Base-by-base conservation (phyloP, 1,140 invertebrate species). In the Augochlora pura region DNA sequence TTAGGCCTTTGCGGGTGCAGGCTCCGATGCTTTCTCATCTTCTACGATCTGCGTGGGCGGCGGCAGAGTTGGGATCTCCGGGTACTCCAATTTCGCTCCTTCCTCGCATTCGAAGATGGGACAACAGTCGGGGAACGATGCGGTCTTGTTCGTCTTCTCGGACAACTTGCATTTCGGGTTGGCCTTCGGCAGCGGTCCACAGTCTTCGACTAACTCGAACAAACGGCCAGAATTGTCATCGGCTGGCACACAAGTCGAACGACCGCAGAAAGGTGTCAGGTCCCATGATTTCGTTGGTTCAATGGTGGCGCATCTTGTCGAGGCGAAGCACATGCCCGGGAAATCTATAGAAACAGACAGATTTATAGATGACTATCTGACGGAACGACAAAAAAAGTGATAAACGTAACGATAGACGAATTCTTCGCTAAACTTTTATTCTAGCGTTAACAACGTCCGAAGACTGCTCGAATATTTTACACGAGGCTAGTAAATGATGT, bases 121-220 rank as follows among this genome's bases (percentile, higher is more conserved):
- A 90, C 97, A 98, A 88, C 97, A 98, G 6, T 94, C 94, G 10
- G 97, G 97, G 95, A 97, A 98, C 5, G 95, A 92, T 2, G 97
- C 97, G 4, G 96, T 97, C 91, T 97, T 97, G 94, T 97, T 97
- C 81, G 97, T 97, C 90, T 96, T 97, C 4, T 97, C 96, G 87
- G 95, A 91, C 38, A 98, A 94, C 91, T 97, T 97, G 94, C 97
- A 98, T 88, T 97, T 97, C 66, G 96, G 96, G 88, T 97, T 98
- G 66, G 96, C 94, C 62, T 97, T 94, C 7, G 97, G 97, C 60
- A 97, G 93, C 12, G 97, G 97, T 21, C 97, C 97, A 86, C 97
- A 98, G 91, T 98, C 97, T 89, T 97, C 96, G 0, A 97, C 97
- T 71, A 97, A 93, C 91, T 98, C 97, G 73, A 97, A 93, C 0